Evolutionary conservation across 1,140 invertebrate species (phyloP), one percentile per base, ranked within the genome.

Genomic region (Achatina immaculata): DNA sequence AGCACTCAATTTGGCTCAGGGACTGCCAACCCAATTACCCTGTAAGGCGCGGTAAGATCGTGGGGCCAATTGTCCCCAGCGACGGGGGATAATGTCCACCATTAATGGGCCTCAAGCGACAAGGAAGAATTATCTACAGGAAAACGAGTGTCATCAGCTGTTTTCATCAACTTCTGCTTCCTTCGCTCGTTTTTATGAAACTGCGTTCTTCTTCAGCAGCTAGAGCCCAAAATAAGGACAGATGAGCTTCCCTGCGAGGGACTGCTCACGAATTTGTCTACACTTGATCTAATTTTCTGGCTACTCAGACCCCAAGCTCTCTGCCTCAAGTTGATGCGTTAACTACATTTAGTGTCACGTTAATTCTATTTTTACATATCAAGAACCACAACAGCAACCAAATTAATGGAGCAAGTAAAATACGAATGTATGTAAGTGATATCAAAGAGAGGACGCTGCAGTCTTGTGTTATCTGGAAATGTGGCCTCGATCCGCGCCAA

Each of bases 1-100:
- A 62, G 58, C 58, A 62, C 58, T 62, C 58, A 62, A 62, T 62
- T 62, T 62, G 58, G 58, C 58, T 28, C 28, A 28, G 58, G 58
- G n/a, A 62, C 28, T 31, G 58, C 58, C 58, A 62, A 62, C 58
- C 58, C 58, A 62, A 62, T 62, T 62, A 62, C 58, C 6, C 58
- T 31, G 58, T 62, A 62, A 62, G 58, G 31, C 58, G 58, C 58
- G 28, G 58, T 62, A 31, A 28, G n/a, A 62, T 62, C 58, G 1
- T 6, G n/a, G 28, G 58, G 31, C 58, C 58, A 62, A 62, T 62
- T 62, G 58, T 62, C 28, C 58, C n/a, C 58, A 31, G 28, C 58
- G n/a, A 31, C 28, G 28, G 58, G 11, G 58, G 58, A 62, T 62
- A 62, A 62, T 62, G 58, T 28, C 58, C n/a, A 34, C 58, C 58